Percentiles rank a stretch among this genome's conserved stretches.
These are phyloP conservation scores for Alcedo quadribrachys DNA, from an alignment of 2,797 vertebrate genomes.

Conservation along the genomic window DNA sequence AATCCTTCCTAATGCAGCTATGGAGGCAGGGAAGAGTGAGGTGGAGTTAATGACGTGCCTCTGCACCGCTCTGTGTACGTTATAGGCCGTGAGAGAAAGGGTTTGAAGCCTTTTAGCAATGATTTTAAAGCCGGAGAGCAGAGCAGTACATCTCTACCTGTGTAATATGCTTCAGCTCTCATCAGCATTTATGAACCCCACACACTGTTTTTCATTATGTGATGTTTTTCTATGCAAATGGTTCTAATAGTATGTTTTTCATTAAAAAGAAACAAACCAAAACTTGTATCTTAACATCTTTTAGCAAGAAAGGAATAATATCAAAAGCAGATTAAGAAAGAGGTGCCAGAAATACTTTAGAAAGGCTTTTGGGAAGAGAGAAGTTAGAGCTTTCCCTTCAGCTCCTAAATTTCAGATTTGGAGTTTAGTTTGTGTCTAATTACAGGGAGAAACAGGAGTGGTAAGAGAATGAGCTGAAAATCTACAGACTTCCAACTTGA, in stretches of 20 bases:
- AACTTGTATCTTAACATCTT: not conserved
- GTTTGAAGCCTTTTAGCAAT: conserved; percentile 17
- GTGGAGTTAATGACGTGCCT: not conserved
- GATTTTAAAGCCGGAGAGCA: conserved; percentile 3
- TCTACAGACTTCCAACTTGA: not conserved
- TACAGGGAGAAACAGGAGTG: not conserved
- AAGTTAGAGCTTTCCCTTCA: not conserved
- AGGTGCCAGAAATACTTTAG: not conserved
- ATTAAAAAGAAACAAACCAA: not conserved
- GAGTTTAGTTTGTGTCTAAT: not conserved
- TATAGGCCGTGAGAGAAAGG: not conserved
- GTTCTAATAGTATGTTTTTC: not conserved
- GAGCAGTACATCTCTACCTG: not conserved
- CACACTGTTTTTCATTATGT: not conserved
- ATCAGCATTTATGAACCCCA: not conserved
- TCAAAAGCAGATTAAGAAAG: not conserved
- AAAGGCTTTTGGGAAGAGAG: not conserved
- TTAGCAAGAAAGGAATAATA: not conserved
- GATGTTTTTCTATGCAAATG: not conserved
- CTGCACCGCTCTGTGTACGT: not conserved
- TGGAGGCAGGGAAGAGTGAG: not conserved
- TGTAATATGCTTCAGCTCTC: not conserved
- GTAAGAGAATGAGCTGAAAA: not conserved
- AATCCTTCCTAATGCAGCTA: not conserved
- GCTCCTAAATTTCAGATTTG: not conserved